phyloP scores from a whole-genome alignment of 2,797 vertebrate genomes.

The Amniataba percoides region DNA sequence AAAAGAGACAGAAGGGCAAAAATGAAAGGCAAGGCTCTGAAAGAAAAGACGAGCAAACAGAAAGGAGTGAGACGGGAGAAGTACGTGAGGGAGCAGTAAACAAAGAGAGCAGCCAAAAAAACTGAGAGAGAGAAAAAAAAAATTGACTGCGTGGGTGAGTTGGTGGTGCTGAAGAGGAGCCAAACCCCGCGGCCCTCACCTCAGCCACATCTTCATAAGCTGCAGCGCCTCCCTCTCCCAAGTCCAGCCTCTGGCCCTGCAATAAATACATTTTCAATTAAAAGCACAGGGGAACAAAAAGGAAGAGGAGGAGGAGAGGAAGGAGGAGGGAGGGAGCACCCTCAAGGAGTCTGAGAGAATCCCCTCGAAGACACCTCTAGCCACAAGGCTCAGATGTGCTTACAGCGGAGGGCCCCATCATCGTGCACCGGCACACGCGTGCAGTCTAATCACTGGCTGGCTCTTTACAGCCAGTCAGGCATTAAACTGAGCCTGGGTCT shows the following conservation, averaged over 20 bases:
- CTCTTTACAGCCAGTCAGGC: conserved; percentile 69
- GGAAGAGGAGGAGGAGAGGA: conserved; percentile 48
- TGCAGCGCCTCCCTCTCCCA: conserved; percentile 64
- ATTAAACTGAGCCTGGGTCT: conserved; percentile 73
- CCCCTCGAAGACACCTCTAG: conserved; percentile 70
- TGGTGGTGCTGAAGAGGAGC: conserved; percentile 76
- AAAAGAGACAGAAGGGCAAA: conserved; percentile 68
- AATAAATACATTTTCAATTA: conserved; percentile 86
- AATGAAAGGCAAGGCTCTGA: conserved; percentile 63
- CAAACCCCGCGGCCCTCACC: conserved; percentile 75
- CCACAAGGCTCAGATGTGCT: conserved; percentile 72
- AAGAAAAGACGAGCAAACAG: conserved; percentile 64
- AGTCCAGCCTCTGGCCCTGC: conserved; percentile 74
- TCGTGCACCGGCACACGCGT: conserved; percentile 55
- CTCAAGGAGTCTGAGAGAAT: conserved; percentile 65
- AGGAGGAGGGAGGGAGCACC: conserved; percentile 64
- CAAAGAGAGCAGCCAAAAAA: conserved; percentile 72
- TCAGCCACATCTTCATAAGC: conserved; percentile 77
- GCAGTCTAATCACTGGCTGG: conserved; percentile 62
- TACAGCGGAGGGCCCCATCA: conserved; percentile 63
- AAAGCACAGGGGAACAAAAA: conserved; percentile 67
- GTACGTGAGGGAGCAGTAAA: conserved; percentile 68
- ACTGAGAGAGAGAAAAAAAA: conserved; percentile 42
- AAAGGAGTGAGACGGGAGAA: conserved; percentile 54
- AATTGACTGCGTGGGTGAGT: conserved; percentile 66